phyloP scores from a whole-genome alignment of 2,797 vertebrate species.

The Microctenopoma stevenorrisi region DNA sequence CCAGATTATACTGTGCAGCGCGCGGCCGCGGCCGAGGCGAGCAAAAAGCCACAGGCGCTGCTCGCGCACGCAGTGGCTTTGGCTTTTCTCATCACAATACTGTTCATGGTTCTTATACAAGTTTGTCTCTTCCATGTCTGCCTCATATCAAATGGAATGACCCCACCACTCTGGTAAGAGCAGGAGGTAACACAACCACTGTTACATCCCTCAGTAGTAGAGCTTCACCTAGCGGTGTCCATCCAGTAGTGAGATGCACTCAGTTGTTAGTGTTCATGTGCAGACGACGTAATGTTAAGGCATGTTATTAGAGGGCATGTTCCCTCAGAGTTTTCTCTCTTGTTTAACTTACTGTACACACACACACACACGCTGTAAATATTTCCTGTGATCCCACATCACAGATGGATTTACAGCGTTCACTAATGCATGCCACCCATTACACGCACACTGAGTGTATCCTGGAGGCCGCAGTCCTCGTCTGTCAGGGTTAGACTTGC shows the following conservation, averaged over 20 bases:
- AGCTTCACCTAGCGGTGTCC: slow-evolving; percentile 54
- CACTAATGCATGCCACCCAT: slow-evolving; percentile 47
- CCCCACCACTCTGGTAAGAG: slow-evolving; percentile 98
- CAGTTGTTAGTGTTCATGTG: slow-evolving; percentile 20
- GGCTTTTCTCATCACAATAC: slow-evolving; percentile 50
- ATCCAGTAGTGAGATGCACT: slow-evolving; percentile 46
- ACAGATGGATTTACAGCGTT: slow-evolving; percentile 24
- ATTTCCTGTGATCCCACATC: slow-evolving; percentile 24
- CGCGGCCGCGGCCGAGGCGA: slow-evolving; percentile 37
- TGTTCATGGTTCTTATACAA: slow-evolving; percentile 91
- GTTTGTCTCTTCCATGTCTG: slow-evolving; percentile 97
- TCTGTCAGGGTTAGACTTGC: slow-evolving; percentile 71
- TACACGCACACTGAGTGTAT: slow-evolving; percentile 17
- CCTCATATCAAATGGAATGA: slow-evolving; percentile 96
- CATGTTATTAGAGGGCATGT: slow-evolving; percentile 47
- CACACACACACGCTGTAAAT: slow-evolving; percentile 21
- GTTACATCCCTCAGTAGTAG: slow-evolving; percentile 53
- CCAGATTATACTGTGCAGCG: slow-evolving; percentile 42
- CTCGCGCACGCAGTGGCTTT: slow-evolving; percentile 23
- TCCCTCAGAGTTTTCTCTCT: slow-evolving; percentile 29
- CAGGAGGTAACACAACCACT: slow-evolving; percentile 89
- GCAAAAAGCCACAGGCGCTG: slow-evolving; percentile 49
- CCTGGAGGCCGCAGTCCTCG: slow-evolving; percentile 36
- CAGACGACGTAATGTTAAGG: slow-evolving; percentile 14
- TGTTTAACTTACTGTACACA: slow-evolving; percentile 8